Evolutionary conservation across 2,113 vertebrate genomes (phyloP).

Genomic region (Accipiter virgatus): DNA sequence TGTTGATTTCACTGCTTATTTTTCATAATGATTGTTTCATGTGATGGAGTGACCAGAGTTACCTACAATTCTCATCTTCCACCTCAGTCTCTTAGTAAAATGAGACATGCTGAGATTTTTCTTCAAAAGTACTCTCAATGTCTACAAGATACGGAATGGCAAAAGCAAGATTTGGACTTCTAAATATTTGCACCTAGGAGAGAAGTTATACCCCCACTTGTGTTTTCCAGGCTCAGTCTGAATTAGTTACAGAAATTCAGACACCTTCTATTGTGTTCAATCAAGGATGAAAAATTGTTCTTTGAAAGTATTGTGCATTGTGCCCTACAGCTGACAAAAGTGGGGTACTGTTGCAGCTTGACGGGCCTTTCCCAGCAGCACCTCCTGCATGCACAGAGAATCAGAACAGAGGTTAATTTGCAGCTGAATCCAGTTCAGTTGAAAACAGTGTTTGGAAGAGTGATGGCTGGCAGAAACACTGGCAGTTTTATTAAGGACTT

Average conservation of each 20-base stretch:
- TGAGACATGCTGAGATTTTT: not conserved
- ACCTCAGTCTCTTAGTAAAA: not conserved
- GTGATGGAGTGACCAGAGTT: not conserved
- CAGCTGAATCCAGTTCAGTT: not conserved
- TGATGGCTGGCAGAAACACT: not conserved
- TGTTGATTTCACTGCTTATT: not conserved
- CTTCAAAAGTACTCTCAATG: not conserved
- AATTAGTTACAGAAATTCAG: not conserved
- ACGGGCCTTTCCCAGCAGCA: not conserved
- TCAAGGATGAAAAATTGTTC: not conserved
- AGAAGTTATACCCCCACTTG: not conserved
- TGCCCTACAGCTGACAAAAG: not conserved
- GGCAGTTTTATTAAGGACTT: constrained; percentile 3
- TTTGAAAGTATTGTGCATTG: not conserved
- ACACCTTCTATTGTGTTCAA: not conserved
- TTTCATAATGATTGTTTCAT: not conserved
- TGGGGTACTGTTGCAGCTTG: not conserved
- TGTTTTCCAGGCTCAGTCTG: not conserved
- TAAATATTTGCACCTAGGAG: not conserved
- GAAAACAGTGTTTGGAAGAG: not conserved
- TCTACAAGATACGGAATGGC: not conserved
- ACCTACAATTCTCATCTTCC: not conserved
- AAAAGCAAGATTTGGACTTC: not conserved
- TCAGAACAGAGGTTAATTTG: constrained; percentile 26
- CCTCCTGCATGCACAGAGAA: not conserved